phyloP scores from a whole-genome alignment of 1,140 invertebrate species.

The Brachionus asplanchnoidis region DNA sequence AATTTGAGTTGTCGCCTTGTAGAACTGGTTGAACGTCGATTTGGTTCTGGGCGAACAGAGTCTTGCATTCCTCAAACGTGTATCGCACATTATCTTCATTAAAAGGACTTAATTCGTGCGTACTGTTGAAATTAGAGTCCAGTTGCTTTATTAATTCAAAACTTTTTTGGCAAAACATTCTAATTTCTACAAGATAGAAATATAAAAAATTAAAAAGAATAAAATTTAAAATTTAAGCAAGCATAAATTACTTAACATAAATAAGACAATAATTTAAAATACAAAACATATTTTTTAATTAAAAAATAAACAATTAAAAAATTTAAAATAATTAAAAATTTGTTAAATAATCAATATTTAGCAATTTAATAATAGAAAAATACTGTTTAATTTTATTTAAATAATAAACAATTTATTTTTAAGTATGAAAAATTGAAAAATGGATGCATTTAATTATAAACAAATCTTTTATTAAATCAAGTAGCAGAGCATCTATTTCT shows the following conservation, averaged over 20 bases:
- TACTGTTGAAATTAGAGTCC: slow-evolving; percentile 6
- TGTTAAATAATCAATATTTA: too few species aligned
- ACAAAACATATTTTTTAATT: too few species aligned
- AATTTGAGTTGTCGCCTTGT: slow-evolving; percentile 54
- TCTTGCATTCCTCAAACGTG: slow-evolving; percentile 71
- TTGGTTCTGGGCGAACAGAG: slow-evolving; percentile 69
- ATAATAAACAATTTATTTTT: too few species aligned
- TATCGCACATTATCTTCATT: slow-evolving; percentile 64
- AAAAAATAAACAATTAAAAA: too few species aligned
- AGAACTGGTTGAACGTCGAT: slow-evolving; percentile 65
- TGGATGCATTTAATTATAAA: too few species aligned
- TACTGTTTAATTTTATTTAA: too few species aligned
- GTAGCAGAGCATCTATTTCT: too few species aligned
- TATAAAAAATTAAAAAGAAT: neutral
- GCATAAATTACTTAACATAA: neutral
- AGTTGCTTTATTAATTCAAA: slow-evolving; percentile 40
- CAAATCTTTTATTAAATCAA: too few species aligned
- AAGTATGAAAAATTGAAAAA: too few species aligned
- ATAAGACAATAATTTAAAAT: neutral
- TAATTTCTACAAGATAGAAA: slow-evolving; percentile 8
- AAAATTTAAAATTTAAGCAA: neutral
- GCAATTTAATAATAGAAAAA: too few species aligned
- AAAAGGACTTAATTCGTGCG: slow-evolving; percentile 3
- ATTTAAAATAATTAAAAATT: too few species aligned
- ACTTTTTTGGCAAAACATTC: slow-evolving; percentile 40